Conservation (phyloP, 1,140 invertebrate genomes). For the Patella vulgata region DNA sequence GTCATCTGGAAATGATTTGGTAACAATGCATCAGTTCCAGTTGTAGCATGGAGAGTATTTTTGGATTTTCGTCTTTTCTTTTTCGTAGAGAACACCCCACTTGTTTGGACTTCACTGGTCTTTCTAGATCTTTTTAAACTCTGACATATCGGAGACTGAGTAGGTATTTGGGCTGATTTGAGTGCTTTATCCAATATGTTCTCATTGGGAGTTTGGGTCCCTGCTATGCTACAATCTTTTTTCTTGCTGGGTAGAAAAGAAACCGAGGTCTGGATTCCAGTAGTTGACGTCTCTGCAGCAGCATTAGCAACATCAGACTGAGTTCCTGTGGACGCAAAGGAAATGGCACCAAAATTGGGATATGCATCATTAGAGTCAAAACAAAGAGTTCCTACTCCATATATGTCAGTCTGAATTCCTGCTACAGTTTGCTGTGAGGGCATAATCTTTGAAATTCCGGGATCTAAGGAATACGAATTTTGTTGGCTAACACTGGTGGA, state of each 20-base stretch:
- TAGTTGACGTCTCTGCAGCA: background rate
- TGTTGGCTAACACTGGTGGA: background rate
- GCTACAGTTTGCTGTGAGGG: background rate
- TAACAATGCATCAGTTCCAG: no score
- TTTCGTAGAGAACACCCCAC: no score
- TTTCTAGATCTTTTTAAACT: background rate
- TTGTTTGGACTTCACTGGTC: background rate
- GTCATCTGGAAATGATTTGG: no score
- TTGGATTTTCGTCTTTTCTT: no score
- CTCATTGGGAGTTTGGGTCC: constrained; percentile 7
- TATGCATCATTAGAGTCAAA: background rate
- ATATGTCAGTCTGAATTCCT: constrained; percentile 5
- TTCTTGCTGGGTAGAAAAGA: background rate
- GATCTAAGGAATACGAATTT: background rate
- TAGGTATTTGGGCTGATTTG: constrained; percentile 1
- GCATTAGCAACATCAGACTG: background rate
- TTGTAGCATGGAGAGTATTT: no score
- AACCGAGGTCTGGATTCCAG: constrained; percentile 3
- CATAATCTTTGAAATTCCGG: background rate
- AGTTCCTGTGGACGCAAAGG: background rate
- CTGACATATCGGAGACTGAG: background rate
- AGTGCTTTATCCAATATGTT: background rate
- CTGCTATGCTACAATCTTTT: background rate
- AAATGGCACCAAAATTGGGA: background rate
- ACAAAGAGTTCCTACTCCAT: background rate